Base-by-base conservation (phyloP, 2,113 vertebrate genomes). In the Paradisaea rubra region DNA sequence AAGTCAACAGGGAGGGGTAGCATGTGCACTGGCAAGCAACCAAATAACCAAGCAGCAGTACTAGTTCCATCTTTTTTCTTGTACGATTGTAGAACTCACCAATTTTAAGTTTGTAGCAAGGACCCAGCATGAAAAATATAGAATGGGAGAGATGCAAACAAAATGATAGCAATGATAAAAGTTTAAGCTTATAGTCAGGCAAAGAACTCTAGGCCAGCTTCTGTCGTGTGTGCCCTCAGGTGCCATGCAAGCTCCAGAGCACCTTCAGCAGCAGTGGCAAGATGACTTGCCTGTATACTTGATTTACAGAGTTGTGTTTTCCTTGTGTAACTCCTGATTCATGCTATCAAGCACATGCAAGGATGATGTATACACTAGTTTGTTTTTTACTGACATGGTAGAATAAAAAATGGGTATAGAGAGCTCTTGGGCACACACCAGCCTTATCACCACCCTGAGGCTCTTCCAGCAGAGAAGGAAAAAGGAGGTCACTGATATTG, bases 51-150 rank as follows among this genome's bases (percentile, higher is more conserved):
- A 93, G 95, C 96, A 96, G 87, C 56, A 91, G 82, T 89, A 95
- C 89, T 97, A 96, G 78, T 97, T 94, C 88, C 92, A 92, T n/a
- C 53, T 88, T 94, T 90, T 93, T 93, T 96, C 93, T 97, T 94
- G 95, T 93, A 97, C 74, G 37, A 86, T 97, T 91, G 94, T 93
- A 97, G 96, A 98, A 99, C 99, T 99, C 99, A 99, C 99, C 99
- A 98, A 98, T 98, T 97, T 98, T 98, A 98, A 98, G 98, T 99
- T 98, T 98, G 98, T 98, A 98, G 98, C 98, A 98, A 99, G 98
- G 98, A 98, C 97, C 98, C 99, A 98, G 98, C 98, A 98, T 98
- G 98, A 97, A 97, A 98, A 98, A 98, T 97, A 97, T 52, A 98
- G 96, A 97, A 97, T 97, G 97, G 95, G 98, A 98, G 95, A 97